Base-by-base conservation (phyloP, 2,888 invertebrate species). In the Operophtera brumata region DNA sequence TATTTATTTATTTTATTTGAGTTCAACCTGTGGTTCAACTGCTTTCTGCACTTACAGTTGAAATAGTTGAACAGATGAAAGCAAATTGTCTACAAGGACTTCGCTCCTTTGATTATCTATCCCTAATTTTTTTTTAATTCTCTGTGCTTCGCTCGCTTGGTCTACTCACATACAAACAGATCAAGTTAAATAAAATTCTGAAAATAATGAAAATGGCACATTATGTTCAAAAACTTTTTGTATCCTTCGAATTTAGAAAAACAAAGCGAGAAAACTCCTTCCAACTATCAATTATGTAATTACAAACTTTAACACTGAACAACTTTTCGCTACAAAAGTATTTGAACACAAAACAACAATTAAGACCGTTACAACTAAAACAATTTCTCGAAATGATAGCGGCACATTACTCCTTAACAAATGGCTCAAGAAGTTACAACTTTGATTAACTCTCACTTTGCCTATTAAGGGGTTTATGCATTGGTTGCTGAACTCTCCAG, bases 321-420 rank as follows among this genome's bases (percentile, higher is more conserved):
- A 30, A 30, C 2, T 30, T 30, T 7, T 30, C 8, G 30, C 14
- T 9, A 2, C 12, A 25, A 40, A 20, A 25, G 40, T 25, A 25
- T 40, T n/a, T 25, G 25, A 47, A 39, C 39, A 20, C 39, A 34
- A 25, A 61, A 58, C 57, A 58, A 61, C 55, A 58, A 61, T 58
- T 61, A 58, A 47, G 44, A 42, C 40, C 45, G 39, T 51, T 39
- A 36, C 43, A 61, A 62, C 59, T 59, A 50, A 52, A 62, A 58
- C 58, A 49, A 58, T 60, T 60, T 54, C 56, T 30, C 4, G 48
- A 48, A 62, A 55, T 56, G 55, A 59, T 59, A 57, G 59, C 50
- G 40, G 54, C 42, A 50, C 59, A 52, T 62, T 54, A 46, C 56
- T 59, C 47, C 40, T 55, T 57, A 57, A 55, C 57, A 54, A 57